Conservation (phyloP, 1,140 invertebrate genomes). For the Battus philenor region DNA sequence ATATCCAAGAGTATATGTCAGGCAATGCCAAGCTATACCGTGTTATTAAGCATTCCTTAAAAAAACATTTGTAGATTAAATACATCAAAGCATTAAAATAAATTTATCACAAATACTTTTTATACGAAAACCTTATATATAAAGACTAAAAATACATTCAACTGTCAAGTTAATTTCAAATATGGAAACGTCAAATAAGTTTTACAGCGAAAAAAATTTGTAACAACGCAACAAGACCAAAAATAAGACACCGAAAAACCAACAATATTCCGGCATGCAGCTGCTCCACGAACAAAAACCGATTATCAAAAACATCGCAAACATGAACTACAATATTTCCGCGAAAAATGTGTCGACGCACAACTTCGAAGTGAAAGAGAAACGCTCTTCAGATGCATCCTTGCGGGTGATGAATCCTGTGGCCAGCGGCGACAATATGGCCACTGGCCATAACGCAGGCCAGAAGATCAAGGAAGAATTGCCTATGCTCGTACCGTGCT, state of each 20-base stretch:
- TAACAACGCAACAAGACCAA: slow-evolving; percentile 30
- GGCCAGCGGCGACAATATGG: slow-evolving; percentile 61
- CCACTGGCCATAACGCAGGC: slow-evolving; percentile 33
- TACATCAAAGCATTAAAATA: no score
- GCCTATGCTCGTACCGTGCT: slow-evolving; percentile 55
- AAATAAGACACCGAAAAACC: slow-evolving; percentile 24
- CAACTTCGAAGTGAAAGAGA: slow-evolving; percentile 51
- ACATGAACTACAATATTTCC: slow-evolving; percentile 31
- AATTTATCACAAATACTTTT: no score
- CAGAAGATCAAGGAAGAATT: slow-evolving; percentile 55
- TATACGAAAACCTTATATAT: no score
- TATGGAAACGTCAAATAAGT: slow-evolving; percentile 37
- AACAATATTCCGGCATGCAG: slow-evolving; percentile 41
- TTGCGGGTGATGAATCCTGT: slow-evolving; percentile 58
- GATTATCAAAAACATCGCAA: slow-evolving; percentile 29
- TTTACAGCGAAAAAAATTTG: slow-evolving; percentile 46
- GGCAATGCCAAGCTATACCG: no score
- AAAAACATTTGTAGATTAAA: no score
- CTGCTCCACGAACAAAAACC: slow-evolving; percentile 46
- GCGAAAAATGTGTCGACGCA: slow-evolving; percentile 33
- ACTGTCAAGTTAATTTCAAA: slow-evolving; percentile 11
- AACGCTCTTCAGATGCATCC: slow-evolving; percentile 45
- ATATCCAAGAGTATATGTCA: no score
- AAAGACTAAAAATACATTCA: no score
- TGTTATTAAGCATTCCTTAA: no score